Evolutionary conservation across 92 coral and sea anemone species (phyloP), one percentile per base, ranked within the genome.

Genomic region (Chrysogorgia sp.): DNA sequence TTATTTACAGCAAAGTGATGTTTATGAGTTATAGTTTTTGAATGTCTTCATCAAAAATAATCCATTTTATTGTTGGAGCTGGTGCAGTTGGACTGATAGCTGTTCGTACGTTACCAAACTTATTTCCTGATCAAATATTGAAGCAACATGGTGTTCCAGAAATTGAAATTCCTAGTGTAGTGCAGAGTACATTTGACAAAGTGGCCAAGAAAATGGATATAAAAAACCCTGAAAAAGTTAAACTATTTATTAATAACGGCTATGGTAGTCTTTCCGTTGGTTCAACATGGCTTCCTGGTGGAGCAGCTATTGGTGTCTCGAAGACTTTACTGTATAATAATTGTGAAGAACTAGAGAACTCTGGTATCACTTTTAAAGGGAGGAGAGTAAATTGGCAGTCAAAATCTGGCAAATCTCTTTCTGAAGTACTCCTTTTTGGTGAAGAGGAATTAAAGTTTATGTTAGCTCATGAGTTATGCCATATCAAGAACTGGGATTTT

Each of bases 241-340:
- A 81, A 61, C 61, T 96, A 15, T 96, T 96, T 58, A 84, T 96
- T 40, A 87, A 90, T 80, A 79, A 88, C 64, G 93, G 96, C 8
- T 89, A 65, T 34, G 77, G 89, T 37, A 92, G 96, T 26, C 40
- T 86, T 75, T 96, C 97, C 48, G 94, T 92, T n/a, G 99, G 99
- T 37, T 91, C 99, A 33, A 86, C 90, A 15, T 81, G 86, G 91
- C 91, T 96, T 0, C 99, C 99, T 1, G 85, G 84, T 21, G 97
- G 98, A 1, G 99, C 99, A 0, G 96, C 88, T 0, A 92, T 96
- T 22, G 99, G 99, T 10, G 71, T 96, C 1, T 93, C 99, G 25
- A 85, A 88, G 34, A 86, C 87, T 13, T 85, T 92, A 50, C 85
- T 92, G 41, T 96, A 89, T 71, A 92, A 88, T 29, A 82, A 85